Evolutionary conservation across 2,888 invertebrate species (phyloP), one percentile per base, ranked within the genome.

Genomic region (Alsophila aescularia): DNA sequence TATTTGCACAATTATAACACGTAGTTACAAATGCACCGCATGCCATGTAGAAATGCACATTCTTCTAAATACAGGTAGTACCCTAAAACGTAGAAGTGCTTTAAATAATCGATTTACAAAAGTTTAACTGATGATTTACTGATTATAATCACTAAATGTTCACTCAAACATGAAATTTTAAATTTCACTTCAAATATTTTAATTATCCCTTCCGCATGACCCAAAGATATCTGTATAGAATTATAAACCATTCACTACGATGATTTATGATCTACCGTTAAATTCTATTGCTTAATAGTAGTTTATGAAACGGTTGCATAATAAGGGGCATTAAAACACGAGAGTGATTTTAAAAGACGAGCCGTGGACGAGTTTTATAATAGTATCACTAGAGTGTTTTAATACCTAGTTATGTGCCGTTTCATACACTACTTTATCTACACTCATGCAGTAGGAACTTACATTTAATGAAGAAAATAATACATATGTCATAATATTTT

Each of bases 161-260:
- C 63, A 70, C 87, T 88, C 86, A 85, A 88, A 89, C 87, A 83
- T 68, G 82, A 85, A 87, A 83, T 87, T 83, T 67, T 55, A 67
- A 74, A 52, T 50, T 18, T 18, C 36, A 51, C 31, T 40, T 7
- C 21, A 36, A 18, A 14, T 0, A 24, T 36, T 58, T 42, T 48
- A 64, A 31, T 34, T 51, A 10, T 35, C n/a, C 21, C 18, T 48
- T n/a, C 32, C 39, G 51, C 62, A 64, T 56, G 64, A 59, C 16
- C 34, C 18, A 10, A 32, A 47, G 32, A 34, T 27, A 10, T 31
- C 32, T 5, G 10, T 3, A 18, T 12, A 12, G 7, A 21, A 18
- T 9, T 40, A 13, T n/a, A n/a, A n/a, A n/a, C n/a, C n/a, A n/a
- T n/a, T n/a, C n/a, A n/a, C n/a, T n/a, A n/a, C n/a, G n/a, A n/a